Evolutionary conservation across 2,888 invertebrate genomes (phyloP).

Genomic region (Pristionchus mayeri): DNA sequence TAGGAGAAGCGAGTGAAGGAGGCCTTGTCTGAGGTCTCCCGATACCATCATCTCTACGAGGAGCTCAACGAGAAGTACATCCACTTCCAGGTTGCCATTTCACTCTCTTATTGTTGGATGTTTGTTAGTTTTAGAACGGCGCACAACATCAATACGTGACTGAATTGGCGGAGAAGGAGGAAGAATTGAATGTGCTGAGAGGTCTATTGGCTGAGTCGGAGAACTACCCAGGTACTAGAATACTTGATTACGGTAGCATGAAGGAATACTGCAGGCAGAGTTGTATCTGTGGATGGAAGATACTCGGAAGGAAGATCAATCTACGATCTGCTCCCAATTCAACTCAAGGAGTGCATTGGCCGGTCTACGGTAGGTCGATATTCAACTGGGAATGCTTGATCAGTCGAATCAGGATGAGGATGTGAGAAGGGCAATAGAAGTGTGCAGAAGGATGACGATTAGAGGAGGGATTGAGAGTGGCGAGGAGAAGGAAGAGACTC

Average conservation of each 20-base stretch:
- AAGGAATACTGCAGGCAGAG: not conserved
- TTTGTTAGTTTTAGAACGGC: not conserved
- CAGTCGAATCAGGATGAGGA: not conserved
- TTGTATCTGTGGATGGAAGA: slow-evolving; percentile 2
- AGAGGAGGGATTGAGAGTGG: not conserved
- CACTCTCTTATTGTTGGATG: not conserved
- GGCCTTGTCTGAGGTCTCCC: not conserved
- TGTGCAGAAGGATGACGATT: not conserved
- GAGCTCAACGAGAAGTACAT: not conserved
- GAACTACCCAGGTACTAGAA: slow-evolving; percentile 18
- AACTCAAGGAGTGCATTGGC: not conserved
- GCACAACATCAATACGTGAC: not conserved
- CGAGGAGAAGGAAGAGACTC: not conserved
- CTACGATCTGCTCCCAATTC: not conserved
- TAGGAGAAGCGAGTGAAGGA: not conserved
- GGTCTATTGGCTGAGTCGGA: not conserved
- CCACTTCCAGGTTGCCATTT: not conserved
- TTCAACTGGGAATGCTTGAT: not conserved
- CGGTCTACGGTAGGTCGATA: not conserved
- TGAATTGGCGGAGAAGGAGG: not conserved
- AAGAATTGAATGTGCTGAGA: not conserved
- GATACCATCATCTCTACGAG: not conserved
- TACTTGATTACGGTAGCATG: not conserved
- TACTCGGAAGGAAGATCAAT: slow-evolving; percentile 1
- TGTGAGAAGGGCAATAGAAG: not conserved